Conservation (phyloP, 2,797 vertebrate species). For the Poecile montanus region DNA sequence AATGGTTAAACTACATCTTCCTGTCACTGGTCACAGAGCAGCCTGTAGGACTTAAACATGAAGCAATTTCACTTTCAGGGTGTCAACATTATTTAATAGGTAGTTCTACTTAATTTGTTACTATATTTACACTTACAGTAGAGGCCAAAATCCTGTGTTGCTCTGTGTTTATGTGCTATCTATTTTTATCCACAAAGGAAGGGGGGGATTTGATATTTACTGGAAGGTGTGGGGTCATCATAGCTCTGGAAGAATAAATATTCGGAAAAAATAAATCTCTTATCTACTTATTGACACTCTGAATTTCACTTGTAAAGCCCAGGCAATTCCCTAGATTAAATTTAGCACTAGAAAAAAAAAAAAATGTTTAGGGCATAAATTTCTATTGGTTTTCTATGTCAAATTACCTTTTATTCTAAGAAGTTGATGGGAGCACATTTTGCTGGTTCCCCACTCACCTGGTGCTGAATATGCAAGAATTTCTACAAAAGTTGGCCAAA, state of each 20-base stretch:
- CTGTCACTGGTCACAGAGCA: neutral
- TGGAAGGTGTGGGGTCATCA: neutral
- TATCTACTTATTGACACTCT: neutral
- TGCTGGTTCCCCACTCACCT: neutral
- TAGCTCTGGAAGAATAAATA: neutral
- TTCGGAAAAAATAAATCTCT: neutral
- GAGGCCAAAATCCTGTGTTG: neutral
- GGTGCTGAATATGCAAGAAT: neutral
- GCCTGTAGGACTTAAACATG: neutral
- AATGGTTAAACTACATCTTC: neutral
- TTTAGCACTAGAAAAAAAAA: neutral
- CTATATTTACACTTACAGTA: conserved; percentile 16
- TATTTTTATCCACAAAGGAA: conserved; percentile 1
- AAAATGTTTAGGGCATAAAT: neutral
- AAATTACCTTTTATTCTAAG: neutral
- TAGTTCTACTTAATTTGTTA: conserved; percentile 23
- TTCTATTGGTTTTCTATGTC: neutral
- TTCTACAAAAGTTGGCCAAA: neutral
- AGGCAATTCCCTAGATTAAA: conserved; percentile 5
- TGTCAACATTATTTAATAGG: neutral
- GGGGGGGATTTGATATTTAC: neutral
- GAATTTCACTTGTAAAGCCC: neutral
- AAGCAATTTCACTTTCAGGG: neutral
- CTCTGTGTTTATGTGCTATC: neutral
- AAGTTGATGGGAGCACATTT: neutral